Evolutionary conservation across 2,888 invertebrate genomes (phyloP).

Genomic region (Lamellibrachia columna): DNA sequence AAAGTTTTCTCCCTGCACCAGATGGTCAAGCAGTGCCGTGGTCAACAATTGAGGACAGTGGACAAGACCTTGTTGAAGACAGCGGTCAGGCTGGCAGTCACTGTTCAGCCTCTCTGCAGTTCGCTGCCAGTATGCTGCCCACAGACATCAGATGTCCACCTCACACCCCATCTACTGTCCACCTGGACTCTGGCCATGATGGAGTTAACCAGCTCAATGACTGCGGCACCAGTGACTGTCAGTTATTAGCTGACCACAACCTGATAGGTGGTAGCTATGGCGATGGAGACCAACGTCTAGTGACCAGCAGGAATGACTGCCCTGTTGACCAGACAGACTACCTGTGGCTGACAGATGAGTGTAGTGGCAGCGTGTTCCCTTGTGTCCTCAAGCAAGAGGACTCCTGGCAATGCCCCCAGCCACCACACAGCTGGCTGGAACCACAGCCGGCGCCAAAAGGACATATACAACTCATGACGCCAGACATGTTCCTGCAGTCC

Average conservation of each 20-base stretch:
- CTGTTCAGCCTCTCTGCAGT: not conserved
- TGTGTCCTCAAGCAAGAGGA: not conserved
- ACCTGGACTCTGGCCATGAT: not conserved
- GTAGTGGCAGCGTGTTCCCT: not conserved
- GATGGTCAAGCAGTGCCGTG: not conserved
- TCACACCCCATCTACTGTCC: not conserved
- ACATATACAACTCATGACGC: not conserved
- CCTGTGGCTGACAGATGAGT: not conserved
- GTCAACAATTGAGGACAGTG: not conserved
- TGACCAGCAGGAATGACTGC: no score
- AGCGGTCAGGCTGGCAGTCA: not conserved
- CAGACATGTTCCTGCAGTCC: not conserved
- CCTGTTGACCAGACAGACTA: not conserved
- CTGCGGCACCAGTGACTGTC: not conserved
- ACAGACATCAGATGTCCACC: not conserved
- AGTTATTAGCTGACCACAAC: not conserved
- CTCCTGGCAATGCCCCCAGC: no score
- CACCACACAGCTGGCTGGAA: not conserved
- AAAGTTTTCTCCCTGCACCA: not conserved
- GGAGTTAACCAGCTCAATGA: not conserved
- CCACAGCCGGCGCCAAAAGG: not conserved
- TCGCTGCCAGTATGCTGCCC: not conserved
- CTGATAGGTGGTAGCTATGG: not conserved
- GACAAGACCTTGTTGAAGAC: not conserved
- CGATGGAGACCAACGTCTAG: not conserved